Base-by-base conservation (phyloP, 2,113 vertebrate genomes). In the Pipa parva region DNA sequence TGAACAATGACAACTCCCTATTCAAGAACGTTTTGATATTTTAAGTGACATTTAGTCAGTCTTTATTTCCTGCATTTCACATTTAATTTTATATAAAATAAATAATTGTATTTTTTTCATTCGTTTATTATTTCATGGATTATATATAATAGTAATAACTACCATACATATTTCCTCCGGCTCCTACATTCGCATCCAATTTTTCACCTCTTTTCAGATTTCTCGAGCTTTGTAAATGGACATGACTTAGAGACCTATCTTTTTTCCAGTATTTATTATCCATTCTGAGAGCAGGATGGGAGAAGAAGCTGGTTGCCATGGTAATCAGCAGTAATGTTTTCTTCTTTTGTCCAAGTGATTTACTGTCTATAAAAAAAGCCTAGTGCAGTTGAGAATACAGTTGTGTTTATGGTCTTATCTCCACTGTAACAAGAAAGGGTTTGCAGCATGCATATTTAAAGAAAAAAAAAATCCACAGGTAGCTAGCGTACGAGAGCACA, bases 291-390 rank as follows among this genome's bases (percentile, higher is more conserved):
- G 31, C 51, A 61, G 51, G 29, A 58, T 68, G 39, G 45, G 66
- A 45, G 48, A 69, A 60, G 66, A 70, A 24, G 46, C 57, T 31
- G 48, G 66, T 70, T 61, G 26, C 66, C 57, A 70, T 70, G 58
- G 66, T 70, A 61, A 70, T 70, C 48, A 3, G 36, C 33, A 28
- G 48, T 27, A 60, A 61, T 60, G 46, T 48, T 70, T 70, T 54
- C 66, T 70, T 45, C 61, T 61, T 48, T 54, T 54, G 66, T 61
- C 57, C 48, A 59, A 51, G 42, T 61, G 58, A 70, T 70, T 70
- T 70, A 61, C 66, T 28, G 45, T 51, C 6, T 48, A 48, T 28
- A 49, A 42, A 58, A 58, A 33, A 56, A 56, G 25, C 36, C 1
- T 36, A 46, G 18, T 12, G 18, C 63, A 29, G 46, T 8, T 37